phyloP scores from a whole-genome alignment of 2,797 vertebrate species.

The Naso thynnoides region DNA sequence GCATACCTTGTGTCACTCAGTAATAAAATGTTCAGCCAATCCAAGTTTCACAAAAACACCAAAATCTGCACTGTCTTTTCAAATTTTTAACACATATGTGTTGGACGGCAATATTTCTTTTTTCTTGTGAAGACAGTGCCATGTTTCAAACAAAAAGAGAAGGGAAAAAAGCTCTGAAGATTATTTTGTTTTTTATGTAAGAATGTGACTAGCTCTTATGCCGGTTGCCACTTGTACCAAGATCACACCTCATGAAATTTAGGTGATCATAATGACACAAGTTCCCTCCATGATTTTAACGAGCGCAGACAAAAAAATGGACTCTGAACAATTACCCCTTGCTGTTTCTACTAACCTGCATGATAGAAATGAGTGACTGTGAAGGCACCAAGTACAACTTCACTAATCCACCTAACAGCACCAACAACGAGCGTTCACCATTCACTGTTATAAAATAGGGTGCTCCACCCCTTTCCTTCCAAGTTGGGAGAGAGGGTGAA shows the following conservation, averaged over 20 bases:
- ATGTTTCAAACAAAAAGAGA: background rate
- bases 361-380: background rate
- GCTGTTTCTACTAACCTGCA: background rate
- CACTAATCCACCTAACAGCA: background rate
- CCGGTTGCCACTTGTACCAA: background rate
- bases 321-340: background rate
- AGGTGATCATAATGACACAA: background rate
- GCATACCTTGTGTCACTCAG: background rate
- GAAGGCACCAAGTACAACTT: background rate
- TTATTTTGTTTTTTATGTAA: background rate
- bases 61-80: background rate
- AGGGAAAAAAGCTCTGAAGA: background rate
- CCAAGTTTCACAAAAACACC: background rate
- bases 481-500: background rate
- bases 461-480: too few relatives aligned
- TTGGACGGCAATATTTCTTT: background rate
- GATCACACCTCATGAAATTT: background rate
- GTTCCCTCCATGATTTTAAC: background rate
- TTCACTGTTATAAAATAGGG: background rate
- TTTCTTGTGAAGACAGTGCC: background rate
- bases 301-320: background rate
- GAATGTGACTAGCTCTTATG: background rate
- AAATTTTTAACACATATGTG: background rate
- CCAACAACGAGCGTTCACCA: background rate
- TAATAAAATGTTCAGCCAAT: background rate